Evolutionary conservation across 2,113 vertebrate species (phyloP), one percentile per base, ranked within the genome.

Genomic region (Pomatostomus ruficeps): DNA sequence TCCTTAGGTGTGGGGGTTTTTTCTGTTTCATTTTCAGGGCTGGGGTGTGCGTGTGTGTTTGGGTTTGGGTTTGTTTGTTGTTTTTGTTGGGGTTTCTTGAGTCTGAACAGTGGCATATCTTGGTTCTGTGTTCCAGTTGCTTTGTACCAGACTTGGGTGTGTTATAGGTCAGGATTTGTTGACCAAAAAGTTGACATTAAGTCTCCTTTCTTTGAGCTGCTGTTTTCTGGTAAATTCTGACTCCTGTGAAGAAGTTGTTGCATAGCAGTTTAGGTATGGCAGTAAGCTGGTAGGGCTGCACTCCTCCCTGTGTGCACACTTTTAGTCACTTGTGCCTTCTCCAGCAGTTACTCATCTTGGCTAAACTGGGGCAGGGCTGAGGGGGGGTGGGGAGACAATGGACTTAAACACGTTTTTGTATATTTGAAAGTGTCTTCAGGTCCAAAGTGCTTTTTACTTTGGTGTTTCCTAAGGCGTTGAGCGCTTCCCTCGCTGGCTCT

Each of bases 231-330:
- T 72, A 7, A 11, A 77, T 68, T 67, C 11, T 70, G 48, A 12
- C 23, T 73, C 23, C 24, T 46, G 7, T 86, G 49, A 51, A 73
- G 63, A 88, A 73, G 54, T 63, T 46, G 63, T 89, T 81, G 49
- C 55, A 89, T 17, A 66, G 52, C 40, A 76, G 25, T 48, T 93
- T 36, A 89, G 88, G 59, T 89, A 74, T 88, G 88, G 91, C 66
- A 92, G 49, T 87, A 43, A 85, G 79, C 78, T 91, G 94, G 82
- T 70, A 91, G 75, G 82, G 74, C 75, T 72, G 87, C 18, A 21
- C 95, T 95, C 92, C 95, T 94, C 90, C 94, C 89, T 91, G 21
- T 89, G 1, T 83, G 63, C 75, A 85, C 89, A 54, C 75, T 96
- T 93, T 85, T 68, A 93, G 94, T 79, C 72, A 76, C 78, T 94